phyloP scores from a whole-genome alignment of 1,140 invertebrate species.

The Asbolus verrucosus region DNA sequence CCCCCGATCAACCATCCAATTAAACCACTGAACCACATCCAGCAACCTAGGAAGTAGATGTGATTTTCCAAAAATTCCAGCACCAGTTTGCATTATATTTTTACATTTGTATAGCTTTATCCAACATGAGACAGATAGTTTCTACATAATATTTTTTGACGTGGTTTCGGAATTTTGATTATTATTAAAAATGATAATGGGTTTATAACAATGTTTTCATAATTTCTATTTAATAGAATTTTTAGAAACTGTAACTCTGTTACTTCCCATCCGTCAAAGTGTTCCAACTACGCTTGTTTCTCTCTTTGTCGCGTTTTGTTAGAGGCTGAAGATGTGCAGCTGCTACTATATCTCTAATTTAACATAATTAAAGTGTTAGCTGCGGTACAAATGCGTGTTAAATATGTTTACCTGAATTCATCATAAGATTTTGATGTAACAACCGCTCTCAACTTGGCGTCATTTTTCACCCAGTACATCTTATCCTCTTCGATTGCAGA shows the following conservation, averaged over 20 bases:
- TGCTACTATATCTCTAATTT: constrained; percentile 66
- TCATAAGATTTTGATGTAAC: constrained; percentile 71
- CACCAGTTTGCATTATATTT: constrained; percentile 19
- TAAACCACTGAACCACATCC: constrained; percentile 72
- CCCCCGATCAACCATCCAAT: constrained; percentile 73
- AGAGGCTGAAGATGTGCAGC: constrained; percentile 66
- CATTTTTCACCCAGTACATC: constrained; percentile 71
- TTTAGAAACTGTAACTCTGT: constrained; percentile 8
- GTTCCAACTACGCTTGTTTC: constrained; percentile 48
- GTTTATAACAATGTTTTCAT: constrained; percentile 1
- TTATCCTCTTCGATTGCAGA: constrained; percentile 66
- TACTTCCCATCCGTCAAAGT: constrained; percentile 40
- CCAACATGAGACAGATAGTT: neutral
- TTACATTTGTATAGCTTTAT: constrained; percentile 37
- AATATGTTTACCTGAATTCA: constrained; percentile 67
- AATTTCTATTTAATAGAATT: constrained; percentile 30
- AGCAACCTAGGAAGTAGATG: constrained; percentile 83
- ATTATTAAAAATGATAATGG: constrained; percentile 2
- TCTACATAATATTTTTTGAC: constrained; percentile 15
- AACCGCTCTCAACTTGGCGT: constrained; percentile 72
- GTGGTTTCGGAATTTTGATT: constrained; percentile 4
- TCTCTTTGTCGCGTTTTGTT: constrained; percentile 62
- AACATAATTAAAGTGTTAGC: too few species aligned
- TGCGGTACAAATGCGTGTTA: too few species aligned
- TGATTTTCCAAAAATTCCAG: neutral